A percentile compares a stretch with the other conserved stretches of the same genome.
Conservation (phyloP, 2,888 invertebrate genomes). For the Thymelicus acteon region DNA sequence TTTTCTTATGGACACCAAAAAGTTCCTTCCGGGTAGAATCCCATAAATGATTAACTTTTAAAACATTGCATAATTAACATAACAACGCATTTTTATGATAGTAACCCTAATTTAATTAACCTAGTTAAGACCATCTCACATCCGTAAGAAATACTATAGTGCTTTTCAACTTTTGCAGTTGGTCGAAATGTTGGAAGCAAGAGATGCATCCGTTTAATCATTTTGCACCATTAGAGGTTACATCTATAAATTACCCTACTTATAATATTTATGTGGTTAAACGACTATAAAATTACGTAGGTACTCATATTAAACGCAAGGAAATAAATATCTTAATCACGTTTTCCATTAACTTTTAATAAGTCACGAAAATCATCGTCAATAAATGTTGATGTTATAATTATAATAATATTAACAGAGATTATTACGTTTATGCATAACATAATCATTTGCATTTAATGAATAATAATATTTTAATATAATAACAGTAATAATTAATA, state of each 20-base stretch:
- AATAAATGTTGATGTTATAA: conserved; percentile 4
- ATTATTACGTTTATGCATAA: background rate
- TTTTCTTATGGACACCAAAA: no score
- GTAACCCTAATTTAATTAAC: no score
- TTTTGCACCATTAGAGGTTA: background rate
- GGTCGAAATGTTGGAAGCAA: no score
- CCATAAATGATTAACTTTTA: no score
- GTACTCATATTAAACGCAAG: background rate
- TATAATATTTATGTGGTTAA: background rate
- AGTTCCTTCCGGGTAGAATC: no score
- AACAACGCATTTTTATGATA: no score
- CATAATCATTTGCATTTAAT: background rate
- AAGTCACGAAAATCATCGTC: conserved; percentile 28
- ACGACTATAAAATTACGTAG: background rate
- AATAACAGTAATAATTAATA: background rate
- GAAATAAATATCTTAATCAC: conserved; percentile 28
- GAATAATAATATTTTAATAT: background rate
- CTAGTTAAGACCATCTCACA: no score
- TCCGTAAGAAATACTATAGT: no score
- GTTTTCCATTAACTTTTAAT: conserved; percentile 35
- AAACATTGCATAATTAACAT: no score
- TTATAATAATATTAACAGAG: background rate
- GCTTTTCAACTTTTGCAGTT: no score
- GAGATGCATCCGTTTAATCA: background rate
- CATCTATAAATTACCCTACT: conserved; percentile 1